Percentiles rank a stretch among this genome's conserved stretches.
phyloP scores from a whole-genome alignment of 1,140 invertebrate genomes.

The Drosophila kohkoa region DNA sequence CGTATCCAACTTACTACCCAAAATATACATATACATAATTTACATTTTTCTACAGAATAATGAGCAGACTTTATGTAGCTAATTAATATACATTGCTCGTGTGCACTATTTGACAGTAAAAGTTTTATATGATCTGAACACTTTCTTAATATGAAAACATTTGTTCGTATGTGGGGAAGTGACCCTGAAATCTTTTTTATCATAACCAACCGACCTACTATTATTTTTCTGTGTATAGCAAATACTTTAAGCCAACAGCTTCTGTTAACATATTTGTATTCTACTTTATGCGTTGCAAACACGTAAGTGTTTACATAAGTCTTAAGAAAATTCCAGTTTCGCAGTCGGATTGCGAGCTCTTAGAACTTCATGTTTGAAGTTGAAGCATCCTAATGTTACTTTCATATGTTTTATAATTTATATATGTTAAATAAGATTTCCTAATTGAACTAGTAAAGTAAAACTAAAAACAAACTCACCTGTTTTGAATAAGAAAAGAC shows the following conservation, averaged over 20 bases:
- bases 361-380: slow-evolving; percentile 17
- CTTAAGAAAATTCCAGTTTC: slow-evolving; percentile 3
- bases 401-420: too few species aligned
- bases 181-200: too few species aligned
- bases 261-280: neutral
- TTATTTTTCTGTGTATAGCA: neutral
- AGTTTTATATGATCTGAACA: neutral
- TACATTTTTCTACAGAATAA: neutral
- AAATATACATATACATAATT: slow-evolving; percentile 3
- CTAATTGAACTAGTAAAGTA: neutral
- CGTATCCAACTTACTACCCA: slow-evolving; percentile 11
- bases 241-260: neutral
- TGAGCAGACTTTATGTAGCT: neutral
- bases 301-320: slow-evolving; percentile 23
- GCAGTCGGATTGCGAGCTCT: slow-evolving; percentile 5
- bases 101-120: neutral
- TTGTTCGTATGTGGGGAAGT: neutral
- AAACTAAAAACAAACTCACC: slow-evolving; percentile 46
- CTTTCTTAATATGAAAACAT: neutral
- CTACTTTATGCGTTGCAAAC: neutral
- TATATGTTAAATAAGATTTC: too few species aligned
- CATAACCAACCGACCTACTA: neutral
- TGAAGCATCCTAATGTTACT: neutral
- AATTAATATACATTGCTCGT: neutral
- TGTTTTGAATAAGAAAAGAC: slow-evolving; percentile 63